Conservation (phyloP, 2,888 invertebrate species). For the Amphipoea lucens region DNA sequence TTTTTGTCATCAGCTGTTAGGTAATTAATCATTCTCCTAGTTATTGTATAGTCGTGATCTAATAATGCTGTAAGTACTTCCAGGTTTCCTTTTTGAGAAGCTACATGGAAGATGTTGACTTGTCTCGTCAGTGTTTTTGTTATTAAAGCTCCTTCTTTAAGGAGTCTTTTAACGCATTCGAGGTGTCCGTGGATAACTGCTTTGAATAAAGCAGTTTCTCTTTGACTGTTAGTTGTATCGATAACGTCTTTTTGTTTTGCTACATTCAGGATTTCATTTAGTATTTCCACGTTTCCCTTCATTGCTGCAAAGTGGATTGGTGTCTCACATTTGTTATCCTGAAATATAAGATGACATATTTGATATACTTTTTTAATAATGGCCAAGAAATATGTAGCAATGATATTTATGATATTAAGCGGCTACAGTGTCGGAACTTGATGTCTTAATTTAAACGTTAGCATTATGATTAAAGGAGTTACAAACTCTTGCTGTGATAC, state of each 20-base stretch:
- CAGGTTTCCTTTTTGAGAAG: constrained; percentile 82
- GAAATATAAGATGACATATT: constrained; percentile 41
- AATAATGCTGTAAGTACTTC: constrained; percentile 87
- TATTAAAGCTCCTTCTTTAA: constrained; percentile 81
- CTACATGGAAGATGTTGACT: constrained; percentile 83
- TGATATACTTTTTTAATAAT: neutral
- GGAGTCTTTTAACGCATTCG: constrained; percentile 79
- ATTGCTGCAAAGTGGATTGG: constrained; percentile 81
- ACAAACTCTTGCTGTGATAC: constrained; percentile 70
- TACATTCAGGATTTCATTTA: constrained; percentile 77
- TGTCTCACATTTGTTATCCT: constrained; percentile 76
- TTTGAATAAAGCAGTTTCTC: constrained; percentile 83
- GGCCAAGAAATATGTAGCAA: neutral
- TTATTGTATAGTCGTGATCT: constrained; percentile 75
- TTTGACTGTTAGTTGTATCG: constrained; percentile 74
- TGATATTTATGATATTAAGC: neutral
- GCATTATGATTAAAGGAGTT: neutral
- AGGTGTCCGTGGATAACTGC: constrained; percentile 79
- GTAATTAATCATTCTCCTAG: constrained; percentile 73
- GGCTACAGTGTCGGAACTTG: neutral
- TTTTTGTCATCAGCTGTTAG: constrained; percentile 63
- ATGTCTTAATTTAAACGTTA: neutral
- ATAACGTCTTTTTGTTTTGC: constrained; percentile 60
- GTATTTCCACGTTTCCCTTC: constrained; percentile 75
- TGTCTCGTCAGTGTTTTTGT: constrained; percentile 71